Percentiles rank a stretch among this genome's conserved stretches.
phyloP scores from a whole-genome alignment of 1,140 invertebrate genomes.

The Apis mellifera region Amel_HAv3.1 CM009938.2:12341001-12341500 shows the following conservation, averaged over 20 bases:
- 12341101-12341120: background rate
- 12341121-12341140: background rate
- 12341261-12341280: background rate
- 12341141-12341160: background rate
- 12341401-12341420: background rate
- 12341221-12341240: background rate
- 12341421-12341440: background rate
- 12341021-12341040: background rate
- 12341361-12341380: background rate
- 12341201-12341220: background rate
- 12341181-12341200: background rate
- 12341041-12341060: background rate
- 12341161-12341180: background rate
- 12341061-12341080: background rate
- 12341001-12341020: slow-evolving; percentile 88
- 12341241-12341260: background rate
- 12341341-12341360: background rate
- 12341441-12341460: background rate
- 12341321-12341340: background rate
- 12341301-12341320: background rate
- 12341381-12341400: background rate
- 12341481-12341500: background rate
- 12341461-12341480: background rate
- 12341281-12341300: background rate
- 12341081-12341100: background rate